phyloP scores from a whole-genome alignment of 2,113 vertebrate species.

The Lipotes vexillifer region DNA sequence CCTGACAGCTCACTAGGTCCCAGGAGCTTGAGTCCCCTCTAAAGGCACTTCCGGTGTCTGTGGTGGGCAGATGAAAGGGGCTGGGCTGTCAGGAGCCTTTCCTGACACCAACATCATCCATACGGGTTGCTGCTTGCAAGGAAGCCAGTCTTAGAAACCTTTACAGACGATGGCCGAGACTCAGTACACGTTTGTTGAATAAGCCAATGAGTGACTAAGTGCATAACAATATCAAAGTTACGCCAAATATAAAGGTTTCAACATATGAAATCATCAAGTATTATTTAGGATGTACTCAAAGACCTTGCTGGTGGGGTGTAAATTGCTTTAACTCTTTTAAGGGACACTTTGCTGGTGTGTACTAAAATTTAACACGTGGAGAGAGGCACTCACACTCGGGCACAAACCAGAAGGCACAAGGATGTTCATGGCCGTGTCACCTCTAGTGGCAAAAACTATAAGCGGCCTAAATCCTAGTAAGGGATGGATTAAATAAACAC shows the following conservation, averaged over 20 bases:
- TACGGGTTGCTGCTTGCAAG: background rate
- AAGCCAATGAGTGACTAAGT: background rate
- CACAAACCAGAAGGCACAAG: background rate
- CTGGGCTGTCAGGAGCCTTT: background rate
- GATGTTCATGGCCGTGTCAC: background rate
- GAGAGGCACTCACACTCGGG: background rate
- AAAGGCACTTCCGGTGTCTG: background rate
- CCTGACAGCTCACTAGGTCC: background rate
- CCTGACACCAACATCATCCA: background rate
- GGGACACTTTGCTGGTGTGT: background rate
- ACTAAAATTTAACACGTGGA: background rate
- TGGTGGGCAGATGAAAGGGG: background rate
- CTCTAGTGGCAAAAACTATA: background rate
- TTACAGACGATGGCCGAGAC: background rate
- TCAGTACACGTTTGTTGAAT: background rate
- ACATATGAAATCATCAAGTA: background rate
- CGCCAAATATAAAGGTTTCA: background rate
- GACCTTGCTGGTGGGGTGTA: background rate
- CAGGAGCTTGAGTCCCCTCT: background rate
- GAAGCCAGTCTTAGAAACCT: background rate
- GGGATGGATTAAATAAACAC: background rate
- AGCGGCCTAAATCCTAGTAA: background rate
- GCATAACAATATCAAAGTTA: background rate
- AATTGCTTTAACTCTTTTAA: background rate
- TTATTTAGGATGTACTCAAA: background rate